phyloP scores from a whole-genome alignment of 2,797 vertebrate species.

The Falco rusticolus region DNA sequence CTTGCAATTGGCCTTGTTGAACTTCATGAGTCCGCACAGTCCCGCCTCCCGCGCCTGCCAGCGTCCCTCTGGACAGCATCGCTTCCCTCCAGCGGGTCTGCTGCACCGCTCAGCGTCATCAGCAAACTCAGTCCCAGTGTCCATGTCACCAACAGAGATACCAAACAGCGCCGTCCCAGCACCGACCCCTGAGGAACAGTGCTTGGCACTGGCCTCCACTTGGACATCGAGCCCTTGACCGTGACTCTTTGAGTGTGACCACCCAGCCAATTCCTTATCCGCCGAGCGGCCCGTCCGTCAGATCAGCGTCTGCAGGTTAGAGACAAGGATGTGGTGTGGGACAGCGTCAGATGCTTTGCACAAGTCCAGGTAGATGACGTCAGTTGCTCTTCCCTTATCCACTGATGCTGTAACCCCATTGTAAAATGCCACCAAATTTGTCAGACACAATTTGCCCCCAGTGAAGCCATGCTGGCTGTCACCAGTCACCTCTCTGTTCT shows the following conservation, averaged over 20 bases:
- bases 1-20: no score
- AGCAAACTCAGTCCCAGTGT: no score
- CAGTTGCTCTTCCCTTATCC: not conserved
- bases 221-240: not conserved
- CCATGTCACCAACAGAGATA: no score
- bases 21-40: no score
- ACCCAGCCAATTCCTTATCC: not conserved
- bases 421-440: not conserved
- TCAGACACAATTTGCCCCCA: no score
- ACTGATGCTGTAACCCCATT: not conserved
- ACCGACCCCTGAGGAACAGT: not conserved
- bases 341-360: not conserved
- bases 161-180: no score
- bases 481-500: no score
- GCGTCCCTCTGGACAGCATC: no score
- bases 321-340: not conserved
- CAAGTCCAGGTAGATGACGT: not conserved
- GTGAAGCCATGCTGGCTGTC: no score
- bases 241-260: not conserved
- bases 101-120: no score
- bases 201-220: not conserved
- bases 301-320: not conserved
- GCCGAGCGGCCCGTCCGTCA: not conserved
- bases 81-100: no score
- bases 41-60: no score